Evolutionary conservation across 1,140 invertebrate species (phyloP).

Genomic region (Sminthurides bifidus): DNA sequence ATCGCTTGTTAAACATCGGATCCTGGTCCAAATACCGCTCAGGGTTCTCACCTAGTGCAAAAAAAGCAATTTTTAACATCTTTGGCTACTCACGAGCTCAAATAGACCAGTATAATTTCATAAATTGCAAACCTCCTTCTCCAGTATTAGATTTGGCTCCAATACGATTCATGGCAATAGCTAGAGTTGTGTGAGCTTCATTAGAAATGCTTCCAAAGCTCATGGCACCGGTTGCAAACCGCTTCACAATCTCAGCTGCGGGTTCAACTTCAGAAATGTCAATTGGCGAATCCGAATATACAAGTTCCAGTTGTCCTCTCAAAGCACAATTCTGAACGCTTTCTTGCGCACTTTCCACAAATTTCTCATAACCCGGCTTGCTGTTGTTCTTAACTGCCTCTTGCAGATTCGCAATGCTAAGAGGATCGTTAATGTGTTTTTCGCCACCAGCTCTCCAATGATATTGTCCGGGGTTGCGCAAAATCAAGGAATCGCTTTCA

Average conservation of each 20-base stretch:
- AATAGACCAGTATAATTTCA: neutral
- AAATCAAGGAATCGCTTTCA: constrained; percentile 59
- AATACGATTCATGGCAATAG: constrained; percentile 93
- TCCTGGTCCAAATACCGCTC: constrained; percentile 70
- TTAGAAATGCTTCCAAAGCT: constrained; percentile 85
- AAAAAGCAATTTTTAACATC: neutral
- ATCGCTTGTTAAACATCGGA: constrained; percentile 60
- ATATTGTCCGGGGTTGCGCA: constrained; percentile 83
- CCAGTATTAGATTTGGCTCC: constrained; percentile 95
- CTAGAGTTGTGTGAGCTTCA: constrained; percentile 88
- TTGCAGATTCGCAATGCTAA: constrained; percentile 84
- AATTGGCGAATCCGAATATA: constrained; percentile 59
- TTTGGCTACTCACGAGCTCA: too few relatives aligned
- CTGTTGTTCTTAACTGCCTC: constrained; percentile 76
- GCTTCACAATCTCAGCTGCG: constrained; percentile 87
- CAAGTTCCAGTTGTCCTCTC: constrained; percentile 80
- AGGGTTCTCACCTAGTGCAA: constrained; percentile 60
- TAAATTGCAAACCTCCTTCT: constrained; percentile 54
- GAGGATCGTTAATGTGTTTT: constrained; percentile 94
- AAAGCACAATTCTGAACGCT: constrained; percentile 79
- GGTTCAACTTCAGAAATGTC: constrained; percentile 80
- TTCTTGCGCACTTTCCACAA: constrained; percentile 73
- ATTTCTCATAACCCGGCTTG: constrained; percentile 71
- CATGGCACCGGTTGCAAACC: constrained; percentile 57
- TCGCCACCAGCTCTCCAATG: constrained; percentile 62